Base-by-base conservation (phyloP, 2,113 vertebrate genomes). In the Erythrolamprus reginae region DNA sequence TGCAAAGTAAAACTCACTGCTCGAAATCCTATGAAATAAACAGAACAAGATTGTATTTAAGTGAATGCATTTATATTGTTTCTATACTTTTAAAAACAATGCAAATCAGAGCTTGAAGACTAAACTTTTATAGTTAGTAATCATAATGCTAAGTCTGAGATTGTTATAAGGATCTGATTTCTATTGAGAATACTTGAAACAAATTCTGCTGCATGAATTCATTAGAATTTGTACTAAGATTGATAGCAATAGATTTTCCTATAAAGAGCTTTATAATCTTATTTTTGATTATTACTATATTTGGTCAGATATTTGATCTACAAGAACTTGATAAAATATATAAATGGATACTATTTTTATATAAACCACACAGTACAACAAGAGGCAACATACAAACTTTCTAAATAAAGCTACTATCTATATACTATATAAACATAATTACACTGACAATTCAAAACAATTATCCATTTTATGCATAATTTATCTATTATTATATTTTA, bases 1-100 rank as follows among this genome's bases (percentile, higher is more conserved):
- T 95, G 98, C 90, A 99, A 96, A 0, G 98, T 99, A 96, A 99
- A 98, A 94, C 95, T 98, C 95, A 99, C 99, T 0, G 98, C 96
- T 87, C 98, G 98, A 95, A 99, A 99, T 19, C 98, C 98, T 99
- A 94, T 8, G 96, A 96, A 96, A 96, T 5, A 93, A 65, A 77
- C 91, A 94, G 90, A 82, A 92, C 90, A 92, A 95, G 89, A 93
- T 45, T 96, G 86, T 50, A 94, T 88, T 89, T 47, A 53, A 89
- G 42, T 94, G 55, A 88, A 85, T 10, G 13, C 48, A 93, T 88
- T 92, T 13, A 48, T 3, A 55, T 87, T 93, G 77, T 28, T 45
- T 84, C 48, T 47, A 70, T n/a, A 88, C 23, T 82, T 93, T 65
- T 89, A 1, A 86, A 90, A 4, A 8, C 3, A 9, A 65, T 86